These are phyloP conservation scores for Cryptophagus acutangulus DNA, from an alignment of 2,888 invertebrate genomes.

Conservation along the genomic window DNA sequence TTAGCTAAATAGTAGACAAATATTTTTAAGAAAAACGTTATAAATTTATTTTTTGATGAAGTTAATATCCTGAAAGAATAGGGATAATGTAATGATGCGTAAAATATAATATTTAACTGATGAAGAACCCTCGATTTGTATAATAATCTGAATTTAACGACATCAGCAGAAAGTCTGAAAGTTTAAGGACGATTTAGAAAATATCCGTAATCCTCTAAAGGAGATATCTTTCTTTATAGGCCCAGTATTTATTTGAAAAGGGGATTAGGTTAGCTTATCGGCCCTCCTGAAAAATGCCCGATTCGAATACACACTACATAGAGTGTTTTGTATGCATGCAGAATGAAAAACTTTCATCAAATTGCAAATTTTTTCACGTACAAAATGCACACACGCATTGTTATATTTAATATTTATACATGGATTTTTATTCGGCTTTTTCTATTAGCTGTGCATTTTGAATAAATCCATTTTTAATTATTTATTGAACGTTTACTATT, in stretches of 20 bases:
- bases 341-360: slow-evolving; percentile 37
- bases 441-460: slow-evolving; percentile 7
- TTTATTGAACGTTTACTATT: too few species aligned
- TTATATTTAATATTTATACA: slow-evolving; percentile 23
- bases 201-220: slow-evolving; percentile 41
- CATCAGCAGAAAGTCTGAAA: slow-evolving; percentile 27
- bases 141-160: slow-evolving; percentile 29
- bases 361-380: slow-evolving; percentile 43
- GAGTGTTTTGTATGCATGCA: slow-evolving; percentile 39
- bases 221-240: slow-evolving; percentile 42
- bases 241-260: slow-evolving; percentile 42
- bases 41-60: too few species aligned
- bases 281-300: slow-evolving; percentile 39
- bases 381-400: too few species aligned
- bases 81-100: too few species aligned
- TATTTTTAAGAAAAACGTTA: too few species aligned
- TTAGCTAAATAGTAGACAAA: too few species aligned
- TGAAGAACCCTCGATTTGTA: slow-evolving; percentile 9
- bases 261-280: slow-evolving; percentile 43
- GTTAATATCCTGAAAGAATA: too few species aligned
- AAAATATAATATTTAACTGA: neutral
- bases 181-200: slow-evolving; percentile 36
- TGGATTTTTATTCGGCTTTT: too few species aligned
- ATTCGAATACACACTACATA: slow-evolving; percentile 38
- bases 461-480: too few species aligned